Conservation (phyloP, 2,888 invertebrate species). For the Teinopalpus imperialis region DNA sequence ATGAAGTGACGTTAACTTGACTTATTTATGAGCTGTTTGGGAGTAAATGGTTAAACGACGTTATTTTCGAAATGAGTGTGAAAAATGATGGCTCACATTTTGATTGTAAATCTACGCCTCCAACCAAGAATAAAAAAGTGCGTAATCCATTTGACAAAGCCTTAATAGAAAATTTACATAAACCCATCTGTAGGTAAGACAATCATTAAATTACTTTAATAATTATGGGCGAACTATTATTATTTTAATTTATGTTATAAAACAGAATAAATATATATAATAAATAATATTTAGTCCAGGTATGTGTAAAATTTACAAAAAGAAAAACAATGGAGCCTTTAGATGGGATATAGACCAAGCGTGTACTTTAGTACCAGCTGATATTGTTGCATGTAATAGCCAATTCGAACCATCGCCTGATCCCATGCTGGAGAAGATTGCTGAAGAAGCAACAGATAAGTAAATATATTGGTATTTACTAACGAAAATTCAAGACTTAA, state of each 20-base stretch:
- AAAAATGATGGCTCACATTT: slow-evolving; percentile 57
- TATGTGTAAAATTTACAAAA: slow-evolving; percentile 77
- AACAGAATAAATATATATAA: background rate
- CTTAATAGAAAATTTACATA: slow-evolving; percentile 84
- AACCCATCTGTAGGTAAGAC: slow-evolving; percentile 87
- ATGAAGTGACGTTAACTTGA: no score
- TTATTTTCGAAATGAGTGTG: slow-evolving; percentile 71
- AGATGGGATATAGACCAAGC: slow-evolving; percentile 87
- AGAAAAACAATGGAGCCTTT: slow-evolving; percentile 57
- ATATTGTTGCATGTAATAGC: slow-evolving; percentile 85
- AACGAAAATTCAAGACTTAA: no score
- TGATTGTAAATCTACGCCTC: slow-evolving; percentile 64
- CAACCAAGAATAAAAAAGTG: slow-evolving; percentile 65
- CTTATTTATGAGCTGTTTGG: no score
- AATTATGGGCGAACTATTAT: slow-evolving; percentile 7
- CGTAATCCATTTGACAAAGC: slow-evolving; percentile 87
- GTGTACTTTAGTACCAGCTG: slow-evolving; percentile 84
- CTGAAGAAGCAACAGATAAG: slow-evolving; percentile 86
- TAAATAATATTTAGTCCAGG: slow-evolving; percentile 55
- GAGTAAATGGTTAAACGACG: slow-evolving; percentile 36
- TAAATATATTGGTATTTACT: no score
- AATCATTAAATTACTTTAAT: no score
- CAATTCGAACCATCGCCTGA: slow-evolving; percentile 84
- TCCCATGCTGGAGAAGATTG: slow-evolving; percentile 83
- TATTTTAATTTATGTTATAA: slow-evolving; percentile 6